Conservation (phyloP, 2,113 vertebrate species). For the Lethenteron camtschaticum region DNA sequence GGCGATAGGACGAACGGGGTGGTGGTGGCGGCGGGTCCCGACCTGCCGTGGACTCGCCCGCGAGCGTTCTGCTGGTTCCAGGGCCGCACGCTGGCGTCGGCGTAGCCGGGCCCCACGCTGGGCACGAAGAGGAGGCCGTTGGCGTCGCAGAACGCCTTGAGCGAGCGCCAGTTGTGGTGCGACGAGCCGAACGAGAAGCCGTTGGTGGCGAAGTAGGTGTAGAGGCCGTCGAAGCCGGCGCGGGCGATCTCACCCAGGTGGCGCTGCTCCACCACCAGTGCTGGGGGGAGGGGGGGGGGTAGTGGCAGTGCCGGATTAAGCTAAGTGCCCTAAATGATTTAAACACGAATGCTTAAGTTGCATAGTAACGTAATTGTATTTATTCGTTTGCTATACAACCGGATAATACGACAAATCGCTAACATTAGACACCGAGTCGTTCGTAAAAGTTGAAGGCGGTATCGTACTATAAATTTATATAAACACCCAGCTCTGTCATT, state of each 20-base stretch:
- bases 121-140: constrained; percentile 71
- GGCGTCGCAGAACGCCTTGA: constrained; percentile 61
- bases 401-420: constrained; percentile 44
- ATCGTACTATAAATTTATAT: too few species aligned
- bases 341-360: constrained; percentile 62
- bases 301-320: constrained; percentile 42
- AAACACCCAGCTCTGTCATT: too few species aligned
- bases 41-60: constrained; percentile 53
- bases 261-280: constrained; percentile 65
- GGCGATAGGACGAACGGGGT: too few species aligned
- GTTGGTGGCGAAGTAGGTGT: constrained; percentile 92
- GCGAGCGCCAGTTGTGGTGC: constrained; percentile 54
- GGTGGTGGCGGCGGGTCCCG: too few species aligned
- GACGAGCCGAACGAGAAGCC: constrained; percentile 88
- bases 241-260: constrained; percentile 56
- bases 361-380: constrained; percentile 82
- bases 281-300: constrained; percentile 67
- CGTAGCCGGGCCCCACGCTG: constrained; percentile 79
- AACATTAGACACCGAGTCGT: constrained; percentile 70
- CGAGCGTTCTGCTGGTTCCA: constrained; percentile 87
- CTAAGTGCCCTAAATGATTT: constrained; percentile 45
- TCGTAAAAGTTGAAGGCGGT: constrained; percentile 43
- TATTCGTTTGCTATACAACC: constrained; percentile 60
- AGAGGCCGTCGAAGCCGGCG: constrained; percentile 80
- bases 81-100: constrained; percentile 71